Conservation (phyloP, 2,888 invertebrate species). For the Thymelicus lineola region DNA sequence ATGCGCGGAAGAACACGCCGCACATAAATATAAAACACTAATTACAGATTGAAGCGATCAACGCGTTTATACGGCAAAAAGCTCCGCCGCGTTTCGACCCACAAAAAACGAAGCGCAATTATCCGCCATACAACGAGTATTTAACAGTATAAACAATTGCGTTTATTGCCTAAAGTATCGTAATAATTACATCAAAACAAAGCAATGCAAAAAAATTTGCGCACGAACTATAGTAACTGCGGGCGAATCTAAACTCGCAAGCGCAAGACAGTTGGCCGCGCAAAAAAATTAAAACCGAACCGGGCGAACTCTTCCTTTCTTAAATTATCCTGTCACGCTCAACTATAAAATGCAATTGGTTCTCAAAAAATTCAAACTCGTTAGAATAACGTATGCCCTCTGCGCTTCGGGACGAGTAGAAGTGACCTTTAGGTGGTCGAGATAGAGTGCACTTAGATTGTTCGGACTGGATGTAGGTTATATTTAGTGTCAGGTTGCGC, state of each 20-base stretch:
- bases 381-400: conserved; percentile 62
- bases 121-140: conserved; percentile 62
- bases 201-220: conserved; percentile 58
- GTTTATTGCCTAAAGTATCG: conserved; percentile 67
- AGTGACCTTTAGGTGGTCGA: conserved; percentile 29
- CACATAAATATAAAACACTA: conserved; percentile 41
- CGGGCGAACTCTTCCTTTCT: conserved; percentile 67
- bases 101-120: conserved; percentile 63
- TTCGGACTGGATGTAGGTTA: conserved; percentile 37
- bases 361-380: conserved; percentile 74
- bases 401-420: conserved; percentile 4
- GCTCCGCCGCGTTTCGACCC: conserved; percentile 50
- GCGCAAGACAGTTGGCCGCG: conserved; percentile 59
- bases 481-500: conserved; percentile 70
- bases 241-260: conserved; percentile 55
- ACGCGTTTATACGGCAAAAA: conserved; percentile 48
- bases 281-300: conserved; percentile 56
- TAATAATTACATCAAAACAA: conserved; percentile 64
- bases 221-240: conserved; percentile 34
- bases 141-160: conserved; percentile 59
- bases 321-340: conserved; percentile 85
- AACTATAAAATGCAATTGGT: conserved; percentile 84
- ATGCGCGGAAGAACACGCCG: conserved; percentile 42
- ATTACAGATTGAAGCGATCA: conserved; percentile 45
- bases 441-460: conserved; percentile 32